Conservation (phyloP, 2,113 vertebrate genomes). For the Corythoichthys intestinalis region DNA sequence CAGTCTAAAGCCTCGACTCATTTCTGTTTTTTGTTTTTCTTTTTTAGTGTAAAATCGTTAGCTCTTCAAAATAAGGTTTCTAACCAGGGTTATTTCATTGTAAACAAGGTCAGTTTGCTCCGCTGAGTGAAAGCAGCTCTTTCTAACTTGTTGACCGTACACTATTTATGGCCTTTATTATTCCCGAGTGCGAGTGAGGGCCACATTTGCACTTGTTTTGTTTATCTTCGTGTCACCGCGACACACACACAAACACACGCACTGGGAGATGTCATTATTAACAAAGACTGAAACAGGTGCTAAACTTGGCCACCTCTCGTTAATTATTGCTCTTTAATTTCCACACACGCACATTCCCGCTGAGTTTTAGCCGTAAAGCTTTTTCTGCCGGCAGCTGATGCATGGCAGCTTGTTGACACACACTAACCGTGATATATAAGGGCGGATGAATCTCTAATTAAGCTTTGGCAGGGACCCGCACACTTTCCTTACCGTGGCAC, state of each 20-base stretch:
- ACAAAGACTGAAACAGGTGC: constrained; percentile 70
- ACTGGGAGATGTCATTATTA: constrained; percentile 65
- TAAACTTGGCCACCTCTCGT: constrained; percentile 67
- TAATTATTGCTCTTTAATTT: constrained; percentile 74
- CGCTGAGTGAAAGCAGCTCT: not conserved
- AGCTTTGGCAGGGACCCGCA: constrained; percentile 80
- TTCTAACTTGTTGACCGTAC: not conserved
- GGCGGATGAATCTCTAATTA: constrained; percentile 91
- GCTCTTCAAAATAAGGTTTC: not conserved
- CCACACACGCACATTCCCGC: constrained; percentile 28
- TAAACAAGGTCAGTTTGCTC: not conserved
- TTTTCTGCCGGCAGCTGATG: constrained; percentile 75
- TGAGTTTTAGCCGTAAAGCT: constrained; percentile 77
- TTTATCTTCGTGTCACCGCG: constrained; percentile 56
- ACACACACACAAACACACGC: not conserved
- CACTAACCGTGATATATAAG: constrained; percentile 89
- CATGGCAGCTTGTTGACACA: constrained; percentile 83
- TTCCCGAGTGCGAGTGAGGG: not conserved
- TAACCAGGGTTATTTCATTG: not conserved
- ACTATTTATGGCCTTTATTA: constrained; percentile 3
- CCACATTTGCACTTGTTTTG: constrained; percentile 25
- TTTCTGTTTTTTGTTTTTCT: too few species aligned
- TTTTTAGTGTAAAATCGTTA: too few species aligned
- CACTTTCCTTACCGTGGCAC: constrained; percentile 79
- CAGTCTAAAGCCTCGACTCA: too few species aligned